phyloP scores from a whole-genome alignment of 2,888 invertebrate species.

The Carcina quercana region DNA sequence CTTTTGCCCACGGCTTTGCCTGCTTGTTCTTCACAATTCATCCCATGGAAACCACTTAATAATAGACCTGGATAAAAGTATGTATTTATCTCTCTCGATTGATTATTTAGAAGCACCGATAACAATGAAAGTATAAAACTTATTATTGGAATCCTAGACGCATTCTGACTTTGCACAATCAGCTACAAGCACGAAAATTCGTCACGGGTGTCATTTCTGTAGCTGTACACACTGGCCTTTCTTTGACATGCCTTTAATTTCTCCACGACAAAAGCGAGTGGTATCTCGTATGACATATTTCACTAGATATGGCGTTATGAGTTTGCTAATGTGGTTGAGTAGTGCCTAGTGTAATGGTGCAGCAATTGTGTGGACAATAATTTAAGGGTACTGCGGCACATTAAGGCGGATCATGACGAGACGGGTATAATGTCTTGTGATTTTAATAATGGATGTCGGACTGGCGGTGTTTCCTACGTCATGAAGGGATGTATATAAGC shows the following conservation, averaged over 20 bases:
- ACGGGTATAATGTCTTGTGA: constrained; percentile 52
- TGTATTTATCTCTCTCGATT: no score
- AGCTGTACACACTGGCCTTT: neutral
- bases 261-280: neutral
- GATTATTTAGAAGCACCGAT: no score
- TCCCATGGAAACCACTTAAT: no score
- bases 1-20: no score
- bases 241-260: no score
- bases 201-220: no score
- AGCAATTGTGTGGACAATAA: constrained; percentile 65
- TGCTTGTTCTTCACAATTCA: no score
- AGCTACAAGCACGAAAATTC: constrained; percentile 1
- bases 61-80: no score
- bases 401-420: constrained; percentile 44
- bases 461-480: constrained; percentile 15
- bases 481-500: no score
- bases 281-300: constrained; percentile 46
- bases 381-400: constrained; percentile 45
- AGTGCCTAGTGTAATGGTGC: constrained; percentile 43
- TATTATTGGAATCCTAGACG: no score
- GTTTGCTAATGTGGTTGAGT: constrained; percentile 58
- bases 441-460: constrained; percentile 45
- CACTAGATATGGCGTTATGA: constrained; percentile 64
- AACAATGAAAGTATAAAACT: no score
- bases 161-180: no score